Evolutionary conservation across 1,140 invertebrate genomes (phyloP).

Genomic region (Lordiphosa mommai): DNA sequence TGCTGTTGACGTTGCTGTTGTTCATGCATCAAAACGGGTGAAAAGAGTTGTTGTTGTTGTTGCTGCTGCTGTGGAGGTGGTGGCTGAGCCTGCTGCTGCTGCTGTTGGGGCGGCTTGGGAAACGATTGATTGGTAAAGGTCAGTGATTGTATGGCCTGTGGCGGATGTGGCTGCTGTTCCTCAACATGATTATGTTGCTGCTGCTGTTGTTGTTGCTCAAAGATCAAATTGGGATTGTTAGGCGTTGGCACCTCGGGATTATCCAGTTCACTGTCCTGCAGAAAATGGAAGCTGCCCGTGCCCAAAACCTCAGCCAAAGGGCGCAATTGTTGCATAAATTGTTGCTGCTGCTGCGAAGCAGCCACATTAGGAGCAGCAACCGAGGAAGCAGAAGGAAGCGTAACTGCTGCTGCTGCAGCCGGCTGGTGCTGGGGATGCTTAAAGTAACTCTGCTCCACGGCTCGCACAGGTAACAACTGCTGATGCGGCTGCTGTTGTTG

Average conservation of each 20-base stretch:
- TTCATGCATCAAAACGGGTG: conserved; percentile 57
- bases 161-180: conserved; percentile 24
- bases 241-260: conserved; percentile 81
- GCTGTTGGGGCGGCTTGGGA: conserved; percentile 77
- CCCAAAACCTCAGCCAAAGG: conserved; percentile 86
- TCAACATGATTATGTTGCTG: conserved; percentile 53
- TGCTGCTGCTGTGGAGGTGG: conserved; percentile 58
- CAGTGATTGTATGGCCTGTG: conserved; percentile 84
- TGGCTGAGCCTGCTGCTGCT: conserved; percentile 54
- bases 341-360: conserved; percentile 56
- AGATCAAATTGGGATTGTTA: conserved; percentile 43
- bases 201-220: conserved; percentile 46
- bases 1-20: conserved; percentile 43
- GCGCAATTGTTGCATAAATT: conserved; percentile 81
- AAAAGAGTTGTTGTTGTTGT: conserved; percentile 41
- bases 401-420: conserved; percentile 20
- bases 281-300: conserved; percentile 86
- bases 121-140: conserved; percentile 90
- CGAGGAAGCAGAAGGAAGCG: no score
- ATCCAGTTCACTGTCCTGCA: conserved; percentile 89
- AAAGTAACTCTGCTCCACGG: conserved; percentile 83
- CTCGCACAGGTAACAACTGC: conserved; percentile 74
- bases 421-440: conserved; percentile 81
- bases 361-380: not conserved
- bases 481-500: conserved; percentile 29